Base-by-base conservation (phyloP, 1,140 invertebrate genomes). In the Homarus americanus region DNA sequence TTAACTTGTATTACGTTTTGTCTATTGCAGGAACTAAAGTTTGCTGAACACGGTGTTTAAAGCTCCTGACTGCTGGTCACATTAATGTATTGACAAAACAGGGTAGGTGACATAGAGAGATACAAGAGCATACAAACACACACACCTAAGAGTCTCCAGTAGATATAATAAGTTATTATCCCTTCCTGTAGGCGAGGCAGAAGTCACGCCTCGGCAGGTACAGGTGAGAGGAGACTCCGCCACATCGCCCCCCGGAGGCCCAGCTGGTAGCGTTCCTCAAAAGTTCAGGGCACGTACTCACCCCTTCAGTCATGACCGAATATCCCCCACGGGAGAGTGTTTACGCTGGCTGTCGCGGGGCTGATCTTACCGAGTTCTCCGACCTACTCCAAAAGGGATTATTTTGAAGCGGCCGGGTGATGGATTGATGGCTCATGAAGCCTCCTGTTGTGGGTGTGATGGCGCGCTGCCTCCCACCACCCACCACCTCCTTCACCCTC, bases 401-500 rank as follows among this genome's bases (percentile, higher is more conserved):
- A 72, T 66, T 85, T 72, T 85, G 82, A 75, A 85, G 82, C 82
- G 41, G 7, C 44, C 69, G 69, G 75, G 63, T 85, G 82, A 85
- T 75, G 69, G 69, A 75, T 85, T 85, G 82, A 85, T 85, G 82
- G 38, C 82, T 73, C 38, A 44, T 75, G 82, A 84, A 84, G 82
- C 36, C 17, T n/a, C 63, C 82, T 85, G 28, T 32, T n/a, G 63
- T 49, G 72, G 32, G 17, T 84, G 36, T 40, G 34, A 72, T 38
- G 82, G 40, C 41, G 49, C 4, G 9, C 10, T n/a, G 75, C 38
- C 75, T n/a, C 24, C 12, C 2, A 36, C 66, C 58, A 66, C 82
- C 2, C 32, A 32, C 32, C 66, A 17, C 40, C 28, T 63, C 36
- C 24, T 32, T 53, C 83, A n/a, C 58, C 15, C 24, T 34, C 63